Evolutionary conservation across 2,888 invertebrate genomes (phyloP).

Genomic region (Bombylius major): DNA sequence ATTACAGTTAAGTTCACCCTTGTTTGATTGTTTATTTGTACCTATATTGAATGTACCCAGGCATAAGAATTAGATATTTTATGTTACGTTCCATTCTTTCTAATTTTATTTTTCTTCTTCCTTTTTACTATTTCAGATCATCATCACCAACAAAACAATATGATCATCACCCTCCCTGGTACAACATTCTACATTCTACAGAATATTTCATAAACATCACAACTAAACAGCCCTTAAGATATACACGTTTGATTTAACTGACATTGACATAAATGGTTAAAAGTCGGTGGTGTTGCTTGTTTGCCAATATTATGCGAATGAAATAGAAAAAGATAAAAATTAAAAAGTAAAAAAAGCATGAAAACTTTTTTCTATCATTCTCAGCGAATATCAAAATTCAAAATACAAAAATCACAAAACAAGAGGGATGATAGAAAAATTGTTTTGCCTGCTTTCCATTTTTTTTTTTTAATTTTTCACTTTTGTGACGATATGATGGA

Average conservation of each 20-base stretch:
- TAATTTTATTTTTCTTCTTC: not conserved
- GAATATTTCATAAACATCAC: not conserved
- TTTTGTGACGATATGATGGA: no score
- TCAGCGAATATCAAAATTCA: no score
- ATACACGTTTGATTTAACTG: conserved; percentile 5
- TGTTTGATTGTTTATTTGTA: conserved; percentile 6
- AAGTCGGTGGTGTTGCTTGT: conserved; percentile 31
- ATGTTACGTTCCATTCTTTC: not conserved
- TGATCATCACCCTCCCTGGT: not conserved
- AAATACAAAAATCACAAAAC: no score
- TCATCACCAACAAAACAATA: no score
- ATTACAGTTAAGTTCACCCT: conserved; percentile 19
- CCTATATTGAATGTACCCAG: conserved; percentile 6
- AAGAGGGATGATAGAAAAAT: no score
- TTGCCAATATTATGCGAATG: conserved; percentile 25
- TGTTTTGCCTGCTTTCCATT: no score
- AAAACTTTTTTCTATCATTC: no score
- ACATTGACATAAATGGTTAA: conserved; percentile 14
- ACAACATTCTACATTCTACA: not conserved
- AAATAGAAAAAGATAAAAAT: not conserved
- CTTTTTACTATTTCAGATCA: no score
- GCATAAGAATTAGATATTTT: conserved; percentile 10
- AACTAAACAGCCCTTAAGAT: not conserved
- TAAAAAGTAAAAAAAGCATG: no score
- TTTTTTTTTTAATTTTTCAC: no score